A percentile compares a stretch with the other conserved stretches of the same genome.
These are phyloP conservation scores for Scaptomyza flava DNA, from an alignment of 2,888 invertebrate genomes.

Conservation along the genomic window DNA sequence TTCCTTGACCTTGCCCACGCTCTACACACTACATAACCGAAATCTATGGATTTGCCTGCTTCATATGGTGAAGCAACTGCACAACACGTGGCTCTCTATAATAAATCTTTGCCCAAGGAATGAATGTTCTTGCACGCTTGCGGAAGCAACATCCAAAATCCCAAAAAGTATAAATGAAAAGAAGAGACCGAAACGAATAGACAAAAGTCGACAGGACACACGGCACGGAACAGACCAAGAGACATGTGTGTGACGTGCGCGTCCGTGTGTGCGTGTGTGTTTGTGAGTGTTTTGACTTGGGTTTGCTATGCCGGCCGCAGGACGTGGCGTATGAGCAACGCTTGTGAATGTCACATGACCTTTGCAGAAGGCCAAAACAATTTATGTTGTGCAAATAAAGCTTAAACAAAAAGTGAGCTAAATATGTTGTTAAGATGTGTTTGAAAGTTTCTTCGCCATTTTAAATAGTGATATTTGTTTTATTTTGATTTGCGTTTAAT, in stretches of 20 bases:
- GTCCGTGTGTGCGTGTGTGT: slow-evolving; percentile 7
- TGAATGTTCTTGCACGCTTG: slow-evolving; percentile 62
- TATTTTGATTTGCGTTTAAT: slow-evolving; percentile 37
- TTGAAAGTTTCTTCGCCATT: slow-evolving; percentile 1
- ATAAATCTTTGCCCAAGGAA: slow-evolving; percentile 65
- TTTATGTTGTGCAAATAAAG: slow-evolving; percentile 22
- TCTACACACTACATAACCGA: neutral
- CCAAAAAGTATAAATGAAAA: slow-evolving; percentile 5
- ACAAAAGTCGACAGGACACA: slow-evolving; percentile 37
- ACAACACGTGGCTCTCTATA: slow-evolving; percentile 58
- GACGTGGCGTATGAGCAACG: slow-evolving; percentile 52
- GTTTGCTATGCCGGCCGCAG: slow-evolving; percentile 36
- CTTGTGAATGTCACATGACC: slow-evolving; percentile 51
- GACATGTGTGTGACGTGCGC: slow-evolving; percentile 15
- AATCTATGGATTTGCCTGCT: slow-evolving; percentile 39
- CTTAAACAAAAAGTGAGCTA: slow-evolving; percentile 38
- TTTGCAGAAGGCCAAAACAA: slow-evolving; percentile 32
- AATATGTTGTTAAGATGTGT: slow-evolving; percentile 40
- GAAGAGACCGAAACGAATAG: slow-evolving; percentile 23
- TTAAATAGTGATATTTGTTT: slow-evolving; percentile 17
- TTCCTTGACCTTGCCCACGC: slow-evolving; percentile 48
- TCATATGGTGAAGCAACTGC: slow-evolving; percentile 25
- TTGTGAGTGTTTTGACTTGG: slow-evolving; percentile 37
- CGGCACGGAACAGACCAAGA: slow-evolving; percentile 6
- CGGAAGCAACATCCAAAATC: slow-evolving; percentile 32